Conservation (phyloP, 2,888 invertebrate genomes). For the Argyresthia albistria region DNA sequence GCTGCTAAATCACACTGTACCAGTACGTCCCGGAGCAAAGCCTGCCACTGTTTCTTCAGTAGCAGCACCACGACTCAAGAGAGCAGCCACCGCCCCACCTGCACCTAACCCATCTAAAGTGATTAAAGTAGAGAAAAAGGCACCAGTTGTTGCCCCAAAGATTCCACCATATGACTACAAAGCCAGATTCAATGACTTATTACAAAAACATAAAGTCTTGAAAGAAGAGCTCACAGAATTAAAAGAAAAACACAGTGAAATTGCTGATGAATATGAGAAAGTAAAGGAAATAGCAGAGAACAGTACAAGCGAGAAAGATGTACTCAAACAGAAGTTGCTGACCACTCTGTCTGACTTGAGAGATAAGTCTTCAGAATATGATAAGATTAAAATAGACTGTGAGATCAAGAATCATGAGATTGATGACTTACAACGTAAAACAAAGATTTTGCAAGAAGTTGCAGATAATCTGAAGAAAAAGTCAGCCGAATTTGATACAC, state of each 20-base stretch:
- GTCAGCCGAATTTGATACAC: conserved; percentile 40
- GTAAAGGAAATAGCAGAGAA: conserved; percentile 45
- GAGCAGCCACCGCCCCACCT: conserved; percentile 45
- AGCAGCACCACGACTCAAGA: conserved; percentile 42
- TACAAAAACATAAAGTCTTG: conserved; percentile 71
- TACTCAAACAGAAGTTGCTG: conserved; percentile 46
- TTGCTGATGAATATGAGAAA: conserved; percentile 66
- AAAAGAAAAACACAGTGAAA: conserved; percentile 63
- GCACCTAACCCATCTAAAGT: conserved; percentile 32
- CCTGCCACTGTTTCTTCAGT: conserved; percentile 15
- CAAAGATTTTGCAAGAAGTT: conserved; percentile 49
- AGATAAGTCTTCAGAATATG: conserved; percentile 40
- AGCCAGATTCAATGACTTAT: conserved; percentile 74
- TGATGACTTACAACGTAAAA: conserved; percentile 51
- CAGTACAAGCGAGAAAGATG: conserved; percentile 38
- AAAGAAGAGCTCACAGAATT: conserved; percentile 65
- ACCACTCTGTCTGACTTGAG: conserved; percentile 42
- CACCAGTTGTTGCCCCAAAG: conserved; percentile 57
- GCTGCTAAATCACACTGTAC: conserved; percentile 52
- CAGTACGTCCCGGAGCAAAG: conserved; percentile 20
- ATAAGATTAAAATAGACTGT: conserved; percentile 49
- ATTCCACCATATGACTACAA: conserved; percentile 77
- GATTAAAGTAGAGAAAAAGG: conserved; percentile 48
- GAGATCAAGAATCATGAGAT: conserved; percentile 54
- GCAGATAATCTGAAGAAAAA: conserved; percentile 50